phyloP scores from a whole-genome alignment of 2,888 invertebrate species.

The Xanthia togata region DNA sequence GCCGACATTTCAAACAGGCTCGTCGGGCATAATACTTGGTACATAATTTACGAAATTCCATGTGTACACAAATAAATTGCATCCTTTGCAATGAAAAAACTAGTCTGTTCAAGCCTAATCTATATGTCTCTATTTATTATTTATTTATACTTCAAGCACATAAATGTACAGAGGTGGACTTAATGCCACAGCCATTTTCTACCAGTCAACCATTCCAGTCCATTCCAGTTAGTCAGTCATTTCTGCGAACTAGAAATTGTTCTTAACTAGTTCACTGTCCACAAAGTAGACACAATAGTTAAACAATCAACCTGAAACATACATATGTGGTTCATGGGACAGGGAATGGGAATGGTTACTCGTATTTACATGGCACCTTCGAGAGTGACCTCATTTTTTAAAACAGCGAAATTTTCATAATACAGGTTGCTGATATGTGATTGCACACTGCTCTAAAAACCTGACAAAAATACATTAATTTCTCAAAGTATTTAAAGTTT shows the following conservation, averaged over 20 bases:
- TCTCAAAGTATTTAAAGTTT: slow-evolving; percentile 8
- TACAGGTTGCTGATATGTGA: background rate
- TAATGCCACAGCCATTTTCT: too few species aligned
- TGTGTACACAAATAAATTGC: slow-evolving; percentile 47
- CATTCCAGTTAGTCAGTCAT: too few species aligned
- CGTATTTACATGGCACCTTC: background rate
- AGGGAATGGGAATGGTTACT: too few species aligned
- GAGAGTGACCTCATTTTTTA: background rate
- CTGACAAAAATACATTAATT: background rate
- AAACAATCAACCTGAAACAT: too few species aligned
- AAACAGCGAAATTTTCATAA: background rate
- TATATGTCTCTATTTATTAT: slow-evolving; percentile 24
- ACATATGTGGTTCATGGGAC: too few species aligned
- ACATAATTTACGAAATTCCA: slow-evolving; percentile 63
- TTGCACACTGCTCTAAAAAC: background rate
- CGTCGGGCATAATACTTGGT: slow-evolving; percentile 71
- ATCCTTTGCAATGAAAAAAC: slow-evolving; percentile 64
- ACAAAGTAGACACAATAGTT: too few species aligned
- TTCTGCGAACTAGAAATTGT: slow-evolving; percentile 21
- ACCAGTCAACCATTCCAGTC: too few species aligned
- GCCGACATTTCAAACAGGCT: slow-evolving; percentile 80
- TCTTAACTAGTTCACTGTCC: too few species aligned
- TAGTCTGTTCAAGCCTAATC: slow-evolving; percentile 43
- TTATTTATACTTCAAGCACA: too few species aligned
- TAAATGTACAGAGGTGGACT: too few species aligned